Base-by-base conservation (phyloP, 2,113 vertebrate genomes). In the Colistium nudipinnis region DNA sequence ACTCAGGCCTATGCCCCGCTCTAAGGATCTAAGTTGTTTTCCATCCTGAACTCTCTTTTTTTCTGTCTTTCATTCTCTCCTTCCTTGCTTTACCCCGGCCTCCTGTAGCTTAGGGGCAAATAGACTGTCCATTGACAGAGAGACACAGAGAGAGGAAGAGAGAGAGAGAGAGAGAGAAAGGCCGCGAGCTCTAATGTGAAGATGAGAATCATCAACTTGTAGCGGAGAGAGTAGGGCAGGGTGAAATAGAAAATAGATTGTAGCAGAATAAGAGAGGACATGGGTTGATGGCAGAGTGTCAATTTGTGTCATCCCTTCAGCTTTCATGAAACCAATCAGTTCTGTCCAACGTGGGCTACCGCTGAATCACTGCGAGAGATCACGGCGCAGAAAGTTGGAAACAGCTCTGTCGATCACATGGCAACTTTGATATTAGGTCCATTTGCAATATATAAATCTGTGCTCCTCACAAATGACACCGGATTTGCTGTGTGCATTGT, bases 11-110 rank as follows among this genome's bases (percentile, higher is more conserved):
- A 80, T 59, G 70, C 66, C 65, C 75, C 36, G 51, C 80, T 88
- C 78, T 62, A 81, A 86, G 76, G 81, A 89, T 87, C 79, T 82
- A 84, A 89, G 81, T 87, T 87, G 57, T 80, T 88, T 78, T 74
- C 74, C 54, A 55, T 73, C 43, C 70, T 57, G 54, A 67, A 62
- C 53, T 70, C 54, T 62, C 60, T 55, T n/a, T 27, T 49, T 66
- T 54, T 65, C 48, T 35, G 20, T 66, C 65, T 62, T 68, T 66
- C 53, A 56, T 44, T 64, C 62, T 66, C 28, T 53, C 61, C 30
- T 76, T 27, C 66, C 51, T 72, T 82, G 62, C 56, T 45, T 64
- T 63, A 27, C 30, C 45, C 48, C 62, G 49, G 19, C 30, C 43
- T 68, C 35, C 43, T 82, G 30, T 74, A 79, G 67, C 77, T 85